Evolutionary conservation across 2,797 vertebrate genomes (phyloP).

Genomic region (Pseudocheirus occidentalis): DNA sequence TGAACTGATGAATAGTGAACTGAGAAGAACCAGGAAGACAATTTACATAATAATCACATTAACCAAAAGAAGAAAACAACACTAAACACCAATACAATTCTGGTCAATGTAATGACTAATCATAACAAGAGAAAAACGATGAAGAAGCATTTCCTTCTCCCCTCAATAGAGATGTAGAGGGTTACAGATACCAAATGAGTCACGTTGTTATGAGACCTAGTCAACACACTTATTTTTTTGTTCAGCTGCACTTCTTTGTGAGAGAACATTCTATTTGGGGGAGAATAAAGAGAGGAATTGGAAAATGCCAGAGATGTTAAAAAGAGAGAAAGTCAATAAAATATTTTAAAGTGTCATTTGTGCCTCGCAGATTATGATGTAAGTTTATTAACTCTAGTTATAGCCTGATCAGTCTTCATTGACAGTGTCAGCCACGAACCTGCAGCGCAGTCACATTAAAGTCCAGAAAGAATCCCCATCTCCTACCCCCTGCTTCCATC

Average conservation of each 20-base stretch:
- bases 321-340: not conserved
- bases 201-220: not conserved
- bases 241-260: not conserved
- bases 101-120: not conserved
- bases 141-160: not conserved
- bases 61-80: not conserved
- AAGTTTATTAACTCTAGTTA: constrained; percentile 45
- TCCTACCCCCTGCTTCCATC: not conserved
- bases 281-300: not conserved
- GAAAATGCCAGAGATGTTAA: not conserved
- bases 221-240: not conserved
- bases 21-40: not conserved
- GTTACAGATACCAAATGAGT: not conserved
- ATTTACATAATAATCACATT: not conserved
- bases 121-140: not conserved
- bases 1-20: not conserved
- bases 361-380: constrained; percentile 38
- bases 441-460: constrained; percentile 29
- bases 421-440: constrained; percentile 28
- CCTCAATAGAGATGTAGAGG: not conserved
- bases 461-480: not conserved
- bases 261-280: not conserved
- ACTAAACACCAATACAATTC: not conserved
- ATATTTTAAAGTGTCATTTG: constrained; percentile 24
- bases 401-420: not conserved